Evolutionary conservation across 2,888 invertebrate species (phyloP).

Genomic region (Athalia rosae): DNA sequence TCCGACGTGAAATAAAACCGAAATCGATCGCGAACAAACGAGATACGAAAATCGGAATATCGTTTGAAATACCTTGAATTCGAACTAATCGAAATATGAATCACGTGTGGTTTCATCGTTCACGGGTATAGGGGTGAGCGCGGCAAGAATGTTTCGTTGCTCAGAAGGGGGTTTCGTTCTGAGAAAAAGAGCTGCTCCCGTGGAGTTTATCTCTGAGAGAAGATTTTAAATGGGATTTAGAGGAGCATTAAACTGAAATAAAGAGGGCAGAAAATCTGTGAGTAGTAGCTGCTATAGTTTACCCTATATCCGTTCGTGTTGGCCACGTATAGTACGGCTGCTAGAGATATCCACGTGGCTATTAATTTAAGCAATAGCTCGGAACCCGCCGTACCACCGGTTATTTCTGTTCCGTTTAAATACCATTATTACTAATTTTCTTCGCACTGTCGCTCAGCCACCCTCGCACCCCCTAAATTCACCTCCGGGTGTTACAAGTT

Average conservation of each 20-base stretch:
- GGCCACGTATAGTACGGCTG: not conserved
- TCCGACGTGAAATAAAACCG: too few relatives aligned
- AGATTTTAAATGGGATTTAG: slow-evolving; percentile 31
- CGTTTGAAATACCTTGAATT: too few relatives aligned
- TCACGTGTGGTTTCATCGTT: too few relatives aligned
- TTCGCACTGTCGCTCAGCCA: not conserved
- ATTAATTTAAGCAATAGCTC: slow-evolving; percentile 44
- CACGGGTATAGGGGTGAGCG: too few relatives aligned
- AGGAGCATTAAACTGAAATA: slow-evolving; percentile 39
- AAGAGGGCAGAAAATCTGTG: slow-evolving; percentile 29
- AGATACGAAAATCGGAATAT: not conserved
- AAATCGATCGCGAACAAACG: not conserved
- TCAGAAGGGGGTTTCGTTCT: too few relatives aligned
- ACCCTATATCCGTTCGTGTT: not conserved
- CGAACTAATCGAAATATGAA: too few relatives aligned
- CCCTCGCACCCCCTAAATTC: too few relatives aligned
- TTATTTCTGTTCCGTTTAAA: slow-evolving; percentile 37
- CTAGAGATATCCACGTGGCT: slow-evolving; percentile 1
- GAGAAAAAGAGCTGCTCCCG: too few relatives aligned
- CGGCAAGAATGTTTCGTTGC: too few relatives aligned
- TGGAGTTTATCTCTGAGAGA: not conserved
- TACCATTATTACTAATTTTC: slow-evolving; percentile 12
- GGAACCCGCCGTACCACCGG: slow-evolving; percentile 24
- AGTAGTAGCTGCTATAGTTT: slow-evolving; percentile 1
- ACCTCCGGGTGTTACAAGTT: not conserved